Evolutionary conservation across 2,113 vertebrate genomes (phyloP), one percentile per base, ranked within the genome.

Genomic region (Asarcornis scutulata): DNA sequence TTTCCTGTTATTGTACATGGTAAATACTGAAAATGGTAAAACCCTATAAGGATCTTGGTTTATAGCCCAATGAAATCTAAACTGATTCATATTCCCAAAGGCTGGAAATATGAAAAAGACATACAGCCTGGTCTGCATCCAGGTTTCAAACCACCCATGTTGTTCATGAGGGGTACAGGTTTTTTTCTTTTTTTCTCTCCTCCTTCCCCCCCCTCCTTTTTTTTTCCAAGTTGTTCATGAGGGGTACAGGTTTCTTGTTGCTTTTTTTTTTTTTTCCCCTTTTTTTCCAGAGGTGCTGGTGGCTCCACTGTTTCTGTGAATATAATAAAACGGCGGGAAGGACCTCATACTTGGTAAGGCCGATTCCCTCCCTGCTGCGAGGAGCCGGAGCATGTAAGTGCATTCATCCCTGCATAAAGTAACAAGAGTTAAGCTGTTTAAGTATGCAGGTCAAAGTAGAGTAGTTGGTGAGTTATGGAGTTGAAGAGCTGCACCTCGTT

Each of bases 21-120:
- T 71, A 87, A 96, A 86, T 60, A 87, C 31, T 63, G 78, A 55
- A 69, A 87, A 2, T 87, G 74, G 76, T 87, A 91, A 89, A 89
- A 40, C 85, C 27, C 17, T 59, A 2, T 55, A 17, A 89, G 23
- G 34, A 87, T 44, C 78, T 82, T 15, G 11, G 44, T 75, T 89
- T 89, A 73, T 32, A 83, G 72, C 52, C 68, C 79, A 74, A 8
- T 77, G 55, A 77, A 85, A 85, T 26, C 32, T 27, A 62, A 82
- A 71, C 16, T 3, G 2, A 78, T 82, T 62, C 27, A 1, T 89
- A 76, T 73, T 79, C 62, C 62, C 85, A 48, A 64, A 75, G 83
- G 42, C 59, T 60, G 38, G 52, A 40, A 63, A 59, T 66, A 3
- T 86, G 59, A 40, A 74, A 75, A 58, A 66, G 26, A 6, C 3